Percentiles rank a stretch among this genome's conserved stretches.
phyloP scores from a whole-genome alignment of 1,140 invertebrate genomes.

The Drosophila mayri region DNA sequence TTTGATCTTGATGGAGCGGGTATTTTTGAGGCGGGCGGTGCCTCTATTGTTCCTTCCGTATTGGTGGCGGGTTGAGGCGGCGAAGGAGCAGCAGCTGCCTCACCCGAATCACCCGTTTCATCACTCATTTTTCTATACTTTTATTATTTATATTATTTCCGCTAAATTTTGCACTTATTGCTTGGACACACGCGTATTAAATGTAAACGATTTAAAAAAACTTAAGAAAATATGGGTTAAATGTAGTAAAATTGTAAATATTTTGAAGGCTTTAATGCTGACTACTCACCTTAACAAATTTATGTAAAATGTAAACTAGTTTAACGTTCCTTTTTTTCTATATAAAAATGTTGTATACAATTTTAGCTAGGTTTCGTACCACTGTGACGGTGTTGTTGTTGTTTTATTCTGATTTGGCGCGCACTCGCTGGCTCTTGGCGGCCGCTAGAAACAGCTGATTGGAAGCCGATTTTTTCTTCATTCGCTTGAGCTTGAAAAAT shows the following conservation, averaged over 20 bases:
- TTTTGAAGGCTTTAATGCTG: conserved; percentile 22
- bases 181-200: conserved; percentile 65
- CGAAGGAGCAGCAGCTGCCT: conserved; percentile 12
- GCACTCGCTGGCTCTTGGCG: conserved; percentile 43
- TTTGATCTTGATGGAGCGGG: conserved; percentile 45
- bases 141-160: conserved; percentile 27
- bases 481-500: conserved; percentile 55
- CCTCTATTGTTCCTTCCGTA: conserved; percentile 13
- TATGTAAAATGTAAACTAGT: conserved; percentile 7
- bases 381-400: conserved; percentile 40
- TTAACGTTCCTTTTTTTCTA: neutral
- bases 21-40: conserved; percentile 27
- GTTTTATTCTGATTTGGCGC: conserved; percentile 56
- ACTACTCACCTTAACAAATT: conserved; percentile 59
- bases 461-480: conserved; percentile 42
- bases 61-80: conserved; percentile 10
- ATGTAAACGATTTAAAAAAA: conserved; percentile 49
- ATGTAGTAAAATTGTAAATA: neutral
- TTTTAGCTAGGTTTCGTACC: conserved; percentile 20
- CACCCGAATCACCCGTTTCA: conserved; percentile 7
- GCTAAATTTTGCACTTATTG: conserved; percentile 60
- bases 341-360: conserved; percentile 13
- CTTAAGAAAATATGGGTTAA: conserved; percentile 14
- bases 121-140: conserved; percentile 38
- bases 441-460: conserved; percentile 66